Percentiles rank a stretch among this genome's conserved stretches.
phyloP scores from a whole-genome alignment of 2,797 vertebrate species.

The Arctocebus calabarensis region DNA sequence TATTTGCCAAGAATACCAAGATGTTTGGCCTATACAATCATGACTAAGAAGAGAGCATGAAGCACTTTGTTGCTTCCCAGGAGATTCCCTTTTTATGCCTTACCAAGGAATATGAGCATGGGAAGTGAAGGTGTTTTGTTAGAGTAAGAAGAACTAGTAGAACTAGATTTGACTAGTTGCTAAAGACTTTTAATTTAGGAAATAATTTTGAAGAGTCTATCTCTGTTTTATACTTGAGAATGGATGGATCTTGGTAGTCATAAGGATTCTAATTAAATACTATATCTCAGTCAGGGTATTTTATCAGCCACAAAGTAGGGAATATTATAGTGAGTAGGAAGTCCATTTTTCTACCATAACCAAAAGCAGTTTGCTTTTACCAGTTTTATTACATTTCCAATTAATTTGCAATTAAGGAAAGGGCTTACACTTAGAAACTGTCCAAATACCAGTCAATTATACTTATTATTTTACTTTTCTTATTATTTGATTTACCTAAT shows the following conservation, averaged over 20 bases:
- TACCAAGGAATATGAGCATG: background rate
- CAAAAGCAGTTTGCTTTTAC: background rate
- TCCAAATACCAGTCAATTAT: background rate
- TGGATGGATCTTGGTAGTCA: background rate
- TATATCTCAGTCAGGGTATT: background rate
- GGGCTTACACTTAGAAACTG: background rate
- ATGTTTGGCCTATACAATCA: background rate
- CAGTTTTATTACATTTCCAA: background rate
- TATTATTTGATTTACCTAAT: background rate
- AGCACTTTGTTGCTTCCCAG: background rate
- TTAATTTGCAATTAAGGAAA: slow-evolving; percentile 16
- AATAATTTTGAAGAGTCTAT: background rate
- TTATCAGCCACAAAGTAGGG: accelerated
- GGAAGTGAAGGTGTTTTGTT: background rate
- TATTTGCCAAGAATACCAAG: background rate
- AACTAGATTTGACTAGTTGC: background rate
- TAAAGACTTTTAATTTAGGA: background rate
- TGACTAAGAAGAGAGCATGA: background rate
- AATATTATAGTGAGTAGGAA: background rate
- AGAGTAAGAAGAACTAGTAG: background rate
- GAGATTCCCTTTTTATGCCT: background rate
- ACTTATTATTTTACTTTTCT: background rate
- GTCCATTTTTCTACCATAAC: background rate
- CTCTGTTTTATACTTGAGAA: background rate
- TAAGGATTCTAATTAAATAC: background rate